Evolutionary conservation across 2,797 vertebrate genomes (phyloP).

Genomic region (Ceryle rudis): DNA sequence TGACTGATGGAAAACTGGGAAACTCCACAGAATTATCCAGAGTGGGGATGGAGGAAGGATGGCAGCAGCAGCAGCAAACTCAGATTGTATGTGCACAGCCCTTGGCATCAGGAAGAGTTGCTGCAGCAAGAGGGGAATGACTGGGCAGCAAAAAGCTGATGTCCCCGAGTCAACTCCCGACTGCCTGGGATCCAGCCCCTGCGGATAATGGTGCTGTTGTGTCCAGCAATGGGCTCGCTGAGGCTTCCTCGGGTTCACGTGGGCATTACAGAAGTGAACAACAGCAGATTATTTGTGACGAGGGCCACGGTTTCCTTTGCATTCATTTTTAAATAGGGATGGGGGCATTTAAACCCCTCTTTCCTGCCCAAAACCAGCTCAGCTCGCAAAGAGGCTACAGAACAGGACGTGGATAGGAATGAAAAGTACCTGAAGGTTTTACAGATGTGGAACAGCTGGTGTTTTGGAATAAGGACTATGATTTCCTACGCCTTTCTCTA

Average conservation of each 20-base stretch:
- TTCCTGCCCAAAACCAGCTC: not conserved
- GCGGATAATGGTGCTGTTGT: not conserved
- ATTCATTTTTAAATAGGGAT: not conserved
- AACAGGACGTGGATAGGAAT: accelerated
- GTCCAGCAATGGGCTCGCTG: accelerated
- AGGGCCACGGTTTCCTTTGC: not conserved
- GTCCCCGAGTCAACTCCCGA: not conserved
- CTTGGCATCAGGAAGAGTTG: not conserved
- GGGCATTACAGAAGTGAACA: not conserved
- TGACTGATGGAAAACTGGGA: accelerated
- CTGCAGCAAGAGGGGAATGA: not conserved
- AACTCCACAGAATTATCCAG: not conserved
- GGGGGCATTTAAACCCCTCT: not conserved
- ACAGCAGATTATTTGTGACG: not conserved
- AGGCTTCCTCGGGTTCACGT: accelerated
- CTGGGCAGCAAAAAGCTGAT: not conserved
- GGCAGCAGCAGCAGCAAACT: not conserved
- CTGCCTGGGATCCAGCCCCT: not conserved
- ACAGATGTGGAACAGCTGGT: not conserved
- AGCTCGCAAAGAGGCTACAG: accelerated
- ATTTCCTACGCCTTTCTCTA: not conserved
- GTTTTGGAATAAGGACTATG: not conserved
- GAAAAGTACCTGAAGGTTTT: not conserved
- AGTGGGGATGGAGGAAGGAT: not conserved
- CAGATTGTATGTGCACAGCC: not conserved